Conservation (phyloP, 1,140 invertebrate genomes). For the Ctenoplectra terminalis region DNA sequence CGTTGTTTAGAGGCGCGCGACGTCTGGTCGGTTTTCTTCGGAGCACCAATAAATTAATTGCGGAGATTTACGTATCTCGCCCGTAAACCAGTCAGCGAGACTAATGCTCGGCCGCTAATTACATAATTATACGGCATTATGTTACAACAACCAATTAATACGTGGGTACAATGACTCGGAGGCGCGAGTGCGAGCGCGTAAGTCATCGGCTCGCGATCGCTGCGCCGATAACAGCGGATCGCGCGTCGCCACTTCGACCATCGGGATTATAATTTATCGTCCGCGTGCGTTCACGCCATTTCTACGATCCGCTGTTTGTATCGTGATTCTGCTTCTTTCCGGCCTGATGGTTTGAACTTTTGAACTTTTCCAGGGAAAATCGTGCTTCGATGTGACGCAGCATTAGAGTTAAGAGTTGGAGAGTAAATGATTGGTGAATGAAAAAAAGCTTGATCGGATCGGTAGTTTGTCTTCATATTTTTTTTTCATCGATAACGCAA, state of each 20-base stretch:
- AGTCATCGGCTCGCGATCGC: conserved; percentile 54
- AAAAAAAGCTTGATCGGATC: too few relatives aligned
- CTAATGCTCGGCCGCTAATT: conserved; percentile 79
- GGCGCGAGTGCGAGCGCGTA: conserved; percentile 36
- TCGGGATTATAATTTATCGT: conserved; percentile 80
- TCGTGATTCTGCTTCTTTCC: too few relatives aligned
- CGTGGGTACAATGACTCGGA: conserved; percentile 72
- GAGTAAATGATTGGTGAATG: too few relatives aligned
- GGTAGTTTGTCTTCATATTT: too few relatives aligned
- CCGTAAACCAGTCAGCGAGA: conserved; percentile 79
- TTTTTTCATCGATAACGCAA: too few relatives aligned
- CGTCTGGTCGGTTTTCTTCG: conserved; percentile 29
- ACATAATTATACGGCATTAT: conserved; percentile 82
- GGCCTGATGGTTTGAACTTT: too few relatives aligned
- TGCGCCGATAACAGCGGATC: conserved; percentile 59
- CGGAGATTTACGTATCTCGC: conserved; percentile 80
- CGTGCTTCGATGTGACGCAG: too few relatives aligned
- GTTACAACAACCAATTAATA: conserved; percentile 79
- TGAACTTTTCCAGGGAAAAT: too few relatives aligned
- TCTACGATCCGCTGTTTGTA: conserved; percentile 67
- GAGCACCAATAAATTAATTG: conserved; percentile 79
- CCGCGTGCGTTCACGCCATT: conserved; percentile 74
- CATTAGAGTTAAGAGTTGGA: too few relatives aligned
- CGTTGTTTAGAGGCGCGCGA: background rate
- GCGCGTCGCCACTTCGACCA: conserved; percentile 61